phyloP scores from a whole-genome alignment of 2,113 vertebrate genomes.

The Syngnathus floridae region DNA sequence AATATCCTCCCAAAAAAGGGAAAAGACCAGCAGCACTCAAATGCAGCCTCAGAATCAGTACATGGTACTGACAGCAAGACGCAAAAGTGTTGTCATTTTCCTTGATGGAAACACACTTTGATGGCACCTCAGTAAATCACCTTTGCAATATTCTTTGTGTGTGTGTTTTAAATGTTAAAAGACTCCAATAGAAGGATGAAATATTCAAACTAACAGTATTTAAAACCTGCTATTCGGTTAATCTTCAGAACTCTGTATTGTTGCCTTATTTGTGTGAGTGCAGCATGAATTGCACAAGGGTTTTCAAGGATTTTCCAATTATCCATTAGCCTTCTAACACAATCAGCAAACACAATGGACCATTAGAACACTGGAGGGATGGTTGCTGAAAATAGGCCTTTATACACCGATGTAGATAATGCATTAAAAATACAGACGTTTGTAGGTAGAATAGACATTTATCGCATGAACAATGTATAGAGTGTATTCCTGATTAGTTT shows the following conservation, averaged over 20 bases:
- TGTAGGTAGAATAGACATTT: no score
- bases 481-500: no score
- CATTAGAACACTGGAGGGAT: no score
- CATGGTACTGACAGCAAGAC: not conserved
- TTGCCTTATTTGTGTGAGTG: constrained; percentile 7
- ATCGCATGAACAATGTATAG: no score
- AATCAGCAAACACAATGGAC: no score
- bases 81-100: not conserved
- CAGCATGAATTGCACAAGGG: no score
- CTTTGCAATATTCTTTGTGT: not conserved
- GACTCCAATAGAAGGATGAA: constrained; percentile 1
- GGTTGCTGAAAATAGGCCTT: no score
- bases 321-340: no score
- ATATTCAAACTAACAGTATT: constrained; percentile 8
- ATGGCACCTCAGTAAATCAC: constrained; percentile 1
- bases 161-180: constrained; percentile 1
- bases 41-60: not conserved
- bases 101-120: not conserved
- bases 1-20: not conserved
- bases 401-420: no score
- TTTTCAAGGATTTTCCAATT: no score
- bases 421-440: no score
- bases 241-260: not conserved
- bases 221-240: not conserved
- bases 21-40: not conserved